Evolutionary conservation across 2,113 vertebrate genomes (phyloP), one percentile per base, ranked within the genome.

Genomic region (Brienomyrus brachyistius): DNA sequence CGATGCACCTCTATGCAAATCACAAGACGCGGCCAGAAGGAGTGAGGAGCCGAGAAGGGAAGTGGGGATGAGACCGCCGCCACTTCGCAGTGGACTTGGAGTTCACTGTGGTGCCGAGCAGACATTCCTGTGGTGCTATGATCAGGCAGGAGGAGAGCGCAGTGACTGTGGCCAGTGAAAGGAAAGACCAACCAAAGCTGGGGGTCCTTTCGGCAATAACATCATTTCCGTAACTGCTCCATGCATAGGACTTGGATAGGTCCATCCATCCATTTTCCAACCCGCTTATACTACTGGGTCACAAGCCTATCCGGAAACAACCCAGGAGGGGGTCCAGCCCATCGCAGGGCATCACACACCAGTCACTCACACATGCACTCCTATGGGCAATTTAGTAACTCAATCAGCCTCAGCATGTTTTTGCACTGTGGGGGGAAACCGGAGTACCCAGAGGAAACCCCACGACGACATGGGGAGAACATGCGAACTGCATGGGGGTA

Each of bases 111-210:
- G 87, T 91, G 94, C 96, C 95, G 95, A 92, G 92, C 90, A 94
- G 93, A 93, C 92, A 94, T 95, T 95, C 94, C 93, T 94, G 56
- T 85, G 88, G 89, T 88, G 95, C 96, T 95, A 94, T 66, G 27
- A 95, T 96, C 95, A 89, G 91, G 77, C 56, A 50, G 80, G 89
- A 52, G 52, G 77, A n/a, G 54, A 40, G 40, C 1, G 40, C 40
- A 40, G 27, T 13, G 50, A 23, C 48, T 21, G 74, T 31, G 35
- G 62, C 40, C 35, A 40, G 27, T 13, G 13, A 31, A 21, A 8
- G 31, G n/a, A 62, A 90, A 85, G 52, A 9, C 17, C 15, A 40
- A 40, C 5, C 70, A 77, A 19, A 13, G 70, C 31, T 6, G 27
- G 31, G 19, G 3, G 31, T 13, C 70, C 11, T 74, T 74, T 74